phyloP scores from a whole-genome alignment of 2,113 vertebrate species.

The Notechis scutatus region DNA sequence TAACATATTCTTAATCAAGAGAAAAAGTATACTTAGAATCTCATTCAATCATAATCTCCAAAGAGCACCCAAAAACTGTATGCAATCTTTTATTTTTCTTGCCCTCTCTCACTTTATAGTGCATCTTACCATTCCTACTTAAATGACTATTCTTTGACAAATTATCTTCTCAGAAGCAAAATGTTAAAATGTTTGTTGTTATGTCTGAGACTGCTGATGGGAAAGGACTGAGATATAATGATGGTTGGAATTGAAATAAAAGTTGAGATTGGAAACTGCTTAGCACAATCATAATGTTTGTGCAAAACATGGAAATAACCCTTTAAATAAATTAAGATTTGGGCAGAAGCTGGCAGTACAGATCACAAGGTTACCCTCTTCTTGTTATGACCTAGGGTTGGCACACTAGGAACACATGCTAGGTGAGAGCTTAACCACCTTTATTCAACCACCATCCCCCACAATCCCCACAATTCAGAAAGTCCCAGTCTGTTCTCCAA shows the following conservation, averaged over 20 bases:
- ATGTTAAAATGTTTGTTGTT: neutral
- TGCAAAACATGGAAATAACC: neutral
- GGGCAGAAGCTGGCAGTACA: neutral
- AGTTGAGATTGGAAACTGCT: neutral
- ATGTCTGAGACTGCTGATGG: neutral
- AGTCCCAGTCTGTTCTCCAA: too few species aligned
- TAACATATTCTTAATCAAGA: slow-evolving; percentile 15
- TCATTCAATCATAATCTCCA: neutral
- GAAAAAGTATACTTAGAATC: slow-evolving; percentile 15
- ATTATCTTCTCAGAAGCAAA: neutral
- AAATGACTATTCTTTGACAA: neutral
- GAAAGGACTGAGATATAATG: neutral
- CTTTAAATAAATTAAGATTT: neutral
- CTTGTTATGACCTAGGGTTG: too few species aligned
- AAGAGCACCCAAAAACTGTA: neutral
- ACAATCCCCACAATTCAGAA: too few species aligned
- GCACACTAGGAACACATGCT: too few species aligned
- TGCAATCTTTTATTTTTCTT: neutral
- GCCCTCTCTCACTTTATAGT: neutral
- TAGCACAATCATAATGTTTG: neutral
- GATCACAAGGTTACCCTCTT: neutral
- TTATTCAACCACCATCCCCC: too few species aligned
- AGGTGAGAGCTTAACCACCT: too few species aligned
- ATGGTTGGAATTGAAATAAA: slow-evolving; percentile 7
- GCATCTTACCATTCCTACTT: neutral